Base-by-base conservation (phyloP, 2,797 vertebrate genomes). In the Oreochromis mossambicus region DNA sequence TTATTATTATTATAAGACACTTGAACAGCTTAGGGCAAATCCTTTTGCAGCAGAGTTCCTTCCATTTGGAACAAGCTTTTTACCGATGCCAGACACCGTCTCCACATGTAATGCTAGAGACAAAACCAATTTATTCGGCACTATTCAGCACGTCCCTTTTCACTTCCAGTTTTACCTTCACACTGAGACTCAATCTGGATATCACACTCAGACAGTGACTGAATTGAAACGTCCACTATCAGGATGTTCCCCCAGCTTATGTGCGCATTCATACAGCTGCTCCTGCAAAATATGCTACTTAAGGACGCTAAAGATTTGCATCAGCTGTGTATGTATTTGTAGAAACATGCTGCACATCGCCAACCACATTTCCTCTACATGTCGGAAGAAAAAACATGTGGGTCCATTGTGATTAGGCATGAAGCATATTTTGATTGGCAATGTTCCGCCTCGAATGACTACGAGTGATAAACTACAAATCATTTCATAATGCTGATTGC, bases 401-500 rank as follows among this genome's bases (percentile, higher is more conserved):
- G 68, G 34, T 73, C 24, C 76, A 24, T 61, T 54, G 51, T 61
- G 56, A 86, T 87, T 79, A 86, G 56, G 66, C 77, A 80, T 85
- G 84, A 46, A 34, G 51, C 34, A 7, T 15, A 34, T 76, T 90
- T 84, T 91, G 85, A 93, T 81, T 91, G 87, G 79, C 77, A 88
- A 51, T 19, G n/a, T 80, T 89, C 75, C 70, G 81, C 86, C 50
- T 24, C 4, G 41, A 87, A 83, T 63, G 66, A 81, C 36, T 87
- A 32, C 11, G 83, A 86, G 79, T 56, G 61, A 84, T 85, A 87
- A 86, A 84, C 77, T 38, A 85, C 56, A 86, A 92, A 91, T 86
- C 66, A 80, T 82, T 86, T 83, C 66, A 79, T 86, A 76, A 85
- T 78, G 87, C 80, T 86, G 80, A 93, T 90, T 91, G 81, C 86